phyloP scores from a whole-genome alignment of 2,888 invertebrate genomes.

The Calephelis perditalis region DNA sequence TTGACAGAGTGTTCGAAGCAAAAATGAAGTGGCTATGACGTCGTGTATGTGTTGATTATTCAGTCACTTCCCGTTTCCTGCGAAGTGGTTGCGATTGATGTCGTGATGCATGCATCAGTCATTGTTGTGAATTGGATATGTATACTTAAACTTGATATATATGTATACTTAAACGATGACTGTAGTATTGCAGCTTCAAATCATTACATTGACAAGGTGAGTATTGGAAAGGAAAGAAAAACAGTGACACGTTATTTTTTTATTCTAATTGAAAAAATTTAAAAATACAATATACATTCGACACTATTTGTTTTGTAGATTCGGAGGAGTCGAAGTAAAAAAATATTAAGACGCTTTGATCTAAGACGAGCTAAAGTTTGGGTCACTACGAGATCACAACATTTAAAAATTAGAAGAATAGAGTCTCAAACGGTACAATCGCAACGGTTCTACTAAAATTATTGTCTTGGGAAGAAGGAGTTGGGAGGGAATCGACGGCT shows the following conservation, averaged over 20 bases:
- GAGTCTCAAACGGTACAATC: constrained; percentile 28
- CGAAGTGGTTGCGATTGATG: too few species aligned
- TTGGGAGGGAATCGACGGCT: constrained; percentile 3
- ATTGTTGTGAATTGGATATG: too few species aligned
- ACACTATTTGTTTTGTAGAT: constrained; percentile 42
- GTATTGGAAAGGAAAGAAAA: constrained; percentile 28
- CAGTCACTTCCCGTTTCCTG: too few species aligned
- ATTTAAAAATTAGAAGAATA: constrained; percentile 34
- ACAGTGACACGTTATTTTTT: constrained; percentile 16
- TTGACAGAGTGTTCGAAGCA: too few species aligned
- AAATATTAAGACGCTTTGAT: constrained; percentile 31
- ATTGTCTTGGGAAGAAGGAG: constrained; percentile 46
- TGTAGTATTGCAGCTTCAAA: too few species aligned
- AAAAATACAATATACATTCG: constrained; percentile 55
- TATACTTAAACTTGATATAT: too few species aligned
- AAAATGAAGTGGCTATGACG: too few species aligned
- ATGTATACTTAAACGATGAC: too few species aligned
- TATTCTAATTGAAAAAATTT: constrained; percentile 49
- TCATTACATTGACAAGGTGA: too few species aligned
- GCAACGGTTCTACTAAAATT: constrained; percentile 49
- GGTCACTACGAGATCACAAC: constrained; percentile 35
- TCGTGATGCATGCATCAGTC: too few species aligned
- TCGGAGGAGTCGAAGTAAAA: constrained; percentile 43
- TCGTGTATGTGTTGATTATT: too few species aligned
- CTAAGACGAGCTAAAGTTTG: constrained; percentile 33